Base-by-base conservation (phyloP, 2,888 invertebrate species). In the Zhuqinia jingwanae region DNA sequence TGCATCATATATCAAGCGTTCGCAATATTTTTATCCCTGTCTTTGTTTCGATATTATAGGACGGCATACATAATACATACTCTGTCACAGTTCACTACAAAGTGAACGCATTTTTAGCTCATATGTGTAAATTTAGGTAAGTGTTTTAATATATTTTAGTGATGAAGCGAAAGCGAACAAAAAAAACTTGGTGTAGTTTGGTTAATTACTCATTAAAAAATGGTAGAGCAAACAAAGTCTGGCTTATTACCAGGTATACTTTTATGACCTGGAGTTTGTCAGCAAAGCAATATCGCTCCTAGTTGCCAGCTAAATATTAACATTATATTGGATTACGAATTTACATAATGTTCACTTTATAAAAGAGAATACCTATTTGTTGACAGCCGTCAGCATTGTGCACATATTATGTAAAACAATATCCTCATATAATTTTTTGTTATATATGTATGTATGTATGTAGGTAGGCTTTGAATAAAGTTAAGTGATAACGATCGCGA, bases 131-230 rank as follows among this genome's bases (percentile, higher is more conserved):
- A 60, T 13, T 45, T 17, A 11, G 13, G 36, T 36, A 36, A 36
- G 36, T 36, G 36, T 36, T 36, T 36, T 36, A 36, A 30, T 22
- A 22, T 42, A 20, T 45, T 20, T 11, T 13, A 20, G 10, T 45
- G 70, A 70, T 70, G 45, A 70, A 42, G 42, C 20, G n/a, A 58
- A 10, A 68, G 42, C 70, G 17, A 50, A 47, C 73, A 2, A 6
- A 47, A 50, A 25, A 58, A 58, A 22, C 6, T 45, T 73, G 73
- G 17, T 50, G 25, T 53, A 53, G 68, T 45, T 36, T 70, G 22
- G 20, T 70, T 70, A 73, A 73, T 73, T 73, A 73, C 73, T 73
- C 73, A 73, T 53, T 27, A 25, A 36, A 36, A 36, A 6, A 47
- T 27, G 50, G 2, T 20, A 27, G 73, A 73, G 25, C n/a, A 73